Evolutionary conservation across 2,888 invertebrate genomes (phyloP).

Genomic region (Rhogogaster chlorosoma): DNA sequence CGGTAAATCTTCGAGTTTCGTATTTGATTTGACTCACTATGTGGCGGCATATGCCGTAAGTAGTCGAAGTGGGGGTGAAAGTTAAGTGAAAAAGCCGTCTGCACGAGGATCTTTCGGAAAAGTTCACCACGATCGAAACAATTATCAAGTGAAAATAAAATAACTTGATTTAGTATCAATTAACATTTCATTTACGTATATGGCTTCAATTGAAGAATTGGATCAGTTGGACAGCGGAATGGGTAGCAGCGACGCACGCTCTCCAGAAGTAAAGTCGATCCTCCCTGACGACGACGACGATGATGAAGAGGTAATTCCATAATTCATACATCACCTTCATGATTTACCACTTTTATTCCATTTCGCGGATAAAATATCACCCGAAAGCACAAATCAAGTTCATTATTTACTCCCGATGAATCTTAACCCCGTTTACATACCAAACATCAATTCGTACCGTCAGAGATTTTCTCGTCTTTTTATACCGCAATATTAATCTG

Average conservation of each 20-base stretch:
- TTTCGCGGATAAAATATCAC: background rate
- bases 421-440: background rate
- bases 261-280: conserved; percentile 73
- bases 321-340: background rate
- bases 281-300: conserved; percentile 72
- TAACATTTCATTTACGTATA: conserved; percentile 57
- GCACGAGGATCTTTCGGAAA: conserved; percentile 27
- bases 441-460: background rate
- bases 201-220: conserved; percentile 72
- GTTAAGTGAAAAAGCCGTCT: conserved; percentile 39
- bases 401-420: background rate
- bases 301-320: conserved; percentile 70
- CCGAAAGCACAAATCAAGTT: background rate
- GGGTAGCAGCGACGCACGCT: conserved; percentile 72
- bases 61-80: conserved; percentile 17
- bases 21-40: conserved; percentile 37
- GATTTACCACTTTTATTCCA: background rate
- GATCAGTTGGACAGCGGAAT: conserved; percentile 71
- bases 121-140: background rate
- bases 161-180: conserved; percentile 12
- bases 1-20: background rate
- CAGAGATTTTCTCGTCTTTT: background rate
- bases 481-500: background rate
- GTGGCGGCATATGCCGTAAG: conserved; percentile 27
- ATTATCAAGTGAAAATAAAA: background rate